phyloP scores from a whole-genome alignment of 2,113 vertebrate genomes.

The Delphinapterus leucas region DNA sequence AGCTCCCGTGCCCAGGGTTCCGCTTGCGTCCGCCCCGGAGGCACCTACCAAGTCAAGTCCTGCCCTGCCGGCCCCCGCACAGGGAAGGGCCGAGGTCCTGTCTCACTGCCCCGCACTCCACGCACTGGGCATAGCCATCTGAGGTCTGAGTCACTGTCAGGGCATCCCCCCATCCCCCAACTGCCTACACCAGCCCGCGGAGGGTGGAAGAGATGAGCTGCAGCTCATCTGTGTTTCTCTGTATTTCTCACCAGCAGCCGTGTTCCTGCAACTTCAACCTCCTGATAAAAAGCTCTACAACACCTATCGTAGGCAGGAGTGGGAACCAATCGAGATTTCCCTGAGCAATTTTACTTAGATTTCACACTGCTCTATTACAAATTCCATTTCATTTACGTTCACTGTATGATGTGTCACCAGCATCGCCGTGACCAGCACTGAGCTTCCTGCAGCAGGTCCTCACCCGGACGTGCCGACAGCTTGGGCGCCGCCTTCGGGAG shows the following conservation, averaged over 20 bases:
- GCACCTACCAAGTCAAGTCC: neutral
- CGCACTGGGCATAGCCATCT: neutral
- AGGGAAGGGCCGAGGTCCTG: neutral
- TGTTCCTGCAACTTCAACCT: constrained; percentile 14
- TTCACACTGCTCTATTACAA: constrained; percentile 37
- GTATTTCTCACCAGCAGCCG: neutral
- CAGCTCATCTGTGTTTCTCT: neutral
- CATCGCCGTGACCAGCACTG: neutral
- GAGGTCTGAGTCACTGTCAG: neutral
- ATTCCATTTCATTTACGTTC: constrained; percentile 3
- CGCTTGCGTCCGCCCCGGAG: accelerated
- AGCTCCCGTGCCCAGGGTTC: neutral
- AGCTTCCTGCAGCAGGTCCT: neutral
- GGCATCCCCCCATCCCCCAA: accelerated
- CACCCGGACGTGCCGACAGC: neutral
- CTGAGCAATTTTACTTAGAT: neutral
- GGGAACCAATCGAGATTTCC: constrained; percentile 37
- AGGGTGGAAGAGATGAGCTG: too few species aligned
- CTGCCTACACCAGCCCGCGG: neutral
- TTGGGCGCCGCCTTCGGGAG: neutral
- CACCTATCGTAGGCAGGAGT: constrained; percentile 21
- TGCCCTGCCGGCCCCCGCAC: accelerated
- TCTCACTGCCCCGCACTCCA: neutral
- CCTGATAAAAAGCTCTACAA: constrained; percentile 9
- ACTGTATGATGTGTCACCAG: neutral